Conservation (phyloP, 2,113 vertebrate genomes). For the Himantopus leucocephalus region DNA sequence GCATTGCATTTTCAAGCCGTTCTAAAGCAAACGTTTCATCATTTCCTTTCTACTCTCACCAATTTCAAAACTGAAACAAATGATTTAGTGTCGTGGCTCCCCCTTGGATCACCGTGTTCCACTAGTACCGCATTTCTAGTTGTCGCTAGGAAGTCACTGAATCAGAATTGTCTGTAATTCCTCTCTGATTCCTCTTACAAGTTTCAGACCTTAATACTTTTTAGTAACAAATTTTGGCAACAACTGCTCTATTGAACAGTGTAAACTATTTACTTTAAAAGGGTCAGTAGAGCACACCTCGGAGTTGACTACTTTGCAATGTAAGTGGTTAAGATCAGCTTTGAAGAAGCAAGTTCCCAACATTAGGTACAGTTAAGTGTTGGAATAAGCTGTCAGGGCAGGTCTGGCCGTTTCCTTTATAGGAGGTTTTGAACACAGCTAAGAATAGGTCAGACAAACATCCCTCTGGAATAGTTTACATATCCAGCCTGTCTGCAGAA, state of each 20-base stretch:
- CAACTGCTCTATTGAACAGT: neutral
- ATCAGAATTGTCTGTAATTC: neutral
- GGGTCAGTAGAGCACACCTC: neutral
- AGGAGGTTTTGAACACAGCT: neutral
- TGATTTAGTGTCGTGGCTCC: neutral
- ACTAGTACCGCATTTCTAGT: neutral
- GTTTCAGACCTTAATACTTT: neutral
- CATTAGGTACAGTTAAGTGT: neutral
- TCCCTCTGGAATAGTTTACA: neutral
- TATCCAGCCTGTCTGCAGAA: neutral
- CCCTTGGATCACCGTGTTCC: neutral
- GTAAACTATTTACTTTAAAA: neutral
- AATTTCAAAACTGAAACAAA: neutral
- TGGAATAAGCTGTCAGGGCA: neutral
- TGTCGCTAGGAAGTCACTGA: neutral
- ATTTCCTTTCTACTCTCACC: neutral
- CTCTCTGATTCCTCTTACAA: neutral
- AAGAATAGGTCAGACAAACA: neutral
- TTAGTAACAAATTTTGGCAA: neutral
- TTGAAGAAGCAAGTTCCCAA: neutral
- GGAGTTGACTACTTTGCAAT: neutral
- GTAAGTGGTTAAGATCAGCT: neutral
- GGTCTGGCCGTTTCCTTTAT: neutral
- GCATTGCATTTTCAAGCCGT: neutral
- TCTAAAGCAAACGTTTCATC: neutral